Percentiles rank a stretch among this genome's conserved stretches.
These are phyloP conservation scores for Micromys minutus DNA, from an alignment of 2,113 vertebrate species.

Conservation along the genomic window DNA sequence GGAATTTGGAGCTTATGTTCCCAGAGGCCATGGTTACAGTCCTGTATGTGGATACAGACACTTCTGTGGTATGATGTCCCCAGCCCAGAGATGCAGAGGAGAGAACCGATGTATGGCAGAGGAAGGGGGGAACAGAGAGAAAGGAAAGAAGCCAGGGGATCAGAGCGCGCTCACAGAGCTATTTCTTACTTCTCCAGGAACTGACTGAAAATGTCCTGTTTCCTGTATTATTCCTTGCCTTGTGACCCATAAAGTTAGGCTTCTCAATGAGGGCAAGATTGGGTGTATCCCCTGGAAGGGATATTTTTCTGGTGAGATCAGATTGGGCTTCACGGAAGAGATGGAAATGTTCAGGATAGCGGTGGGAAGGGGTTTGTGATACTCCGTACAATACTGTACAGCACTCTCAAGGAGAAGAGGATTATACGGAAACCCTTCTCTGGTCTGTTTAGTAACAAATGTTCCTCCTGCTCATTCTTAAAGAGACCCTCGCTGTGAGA, in stretches of 20 bases:
- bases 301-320: neutral
- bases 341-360: neutral
- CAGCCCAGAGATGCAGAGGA: neutral
- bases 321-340: neutral
- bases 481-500: neutral
- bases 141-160: neutral
- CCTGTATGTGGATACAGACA: rapidly evolving
- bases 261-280: neutral
- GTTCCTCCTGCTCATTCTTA: neutral
- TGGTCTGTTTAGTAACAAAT: slow-evolving; percentile 37
- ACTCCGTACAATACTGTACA: neutral
- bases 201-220: neutral
- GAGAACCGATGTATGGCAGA: neutral
- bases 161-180: neutral
- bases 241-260: neutral
- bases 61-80: neutral
- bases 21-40: rapidly evolving
- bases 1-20: too few relatives aligned
- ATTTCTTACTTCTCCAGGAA: neutral
- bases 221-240: neutral
- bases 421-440: slow-evolving; percentile 45
- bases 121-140: rapidly evolving
- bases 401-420: slow-evolving; percentile 45
- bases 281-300: neutral
- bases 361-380: neutral